Percentiles rank a stretch among this genome's conserved stretches.
phyloP scores from a whole-genome alignment of 1,140 invertebrate species.

The Nylanderia fulva region DNA sequence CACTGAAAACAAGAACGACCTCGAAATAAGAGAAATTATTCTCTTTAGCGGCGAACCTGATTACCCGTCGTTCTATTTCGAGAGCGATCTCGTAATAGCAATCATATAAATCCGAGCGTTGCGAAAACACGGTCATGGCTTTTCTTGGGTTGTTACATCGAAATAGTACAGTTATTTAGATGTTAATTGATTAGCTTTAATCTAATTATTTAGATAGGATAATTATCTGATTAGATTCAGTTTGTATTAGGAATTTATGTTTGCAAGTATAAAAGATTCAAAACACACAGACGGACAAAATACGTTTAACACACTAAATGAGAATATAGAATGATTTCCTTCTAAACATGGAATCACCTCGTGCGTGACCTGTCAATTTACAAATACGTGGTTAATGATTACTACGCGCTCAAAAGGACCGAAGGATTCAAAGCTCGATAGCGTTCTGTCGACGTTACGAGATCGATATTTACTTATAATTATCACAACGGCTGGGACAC shows the following conservation, averaged over 20 bases:
- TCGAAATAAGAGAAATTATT: slow-evolving; percentile 54
- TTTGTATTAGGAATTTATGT: not conserved
- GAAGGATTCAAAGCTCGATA: slow-evolving; percentile 19
- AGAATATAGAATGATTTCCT: not conserved
- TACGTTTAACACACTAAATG: not conserved
- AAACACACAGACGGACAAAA: not conserved
- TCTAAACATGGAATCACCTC: not conserved
- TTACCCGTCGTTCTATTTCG: slow-evolving; percentile 25
- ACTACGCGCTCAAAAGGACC: too few species aligned
- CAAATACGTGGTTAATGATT: slow-evolving; percentile 35
- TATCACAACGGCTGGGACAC: slow-evolving; percentile 31
- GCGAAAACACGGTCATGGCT: slow-evolving; percentile 18
- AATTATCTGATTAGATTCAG: not conserved
- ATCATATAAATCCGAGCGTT: slow-evolving; percentile 22
- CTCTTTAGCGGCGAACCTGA: slow-evolving; percentile 53
- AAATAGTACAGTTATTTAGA: slow-evolving; percentile 3
- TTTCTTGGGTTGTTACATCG: slow-evolving; percentile 20
- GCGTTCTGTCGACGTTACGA: not conserved
- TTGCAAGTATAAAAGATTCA: not conserved
- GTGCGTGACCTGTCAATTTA: slow-evolving; percentile 40
- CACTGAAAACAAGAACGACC: slow-evolving; percentile 51
- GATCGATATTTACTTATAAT: slow-evolving; percentile 64
- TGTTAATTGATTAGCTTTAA: slow-evolving; percentile 1
- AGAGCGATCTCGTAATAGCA: slow-evolving; percentile 20
- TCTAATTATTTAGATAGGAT: slow-evolving; percentile 21